phyloP scores from a whole-genome alignment of 2,113 vertebrate genomes.

The Peromyscus californicus region DNA sequence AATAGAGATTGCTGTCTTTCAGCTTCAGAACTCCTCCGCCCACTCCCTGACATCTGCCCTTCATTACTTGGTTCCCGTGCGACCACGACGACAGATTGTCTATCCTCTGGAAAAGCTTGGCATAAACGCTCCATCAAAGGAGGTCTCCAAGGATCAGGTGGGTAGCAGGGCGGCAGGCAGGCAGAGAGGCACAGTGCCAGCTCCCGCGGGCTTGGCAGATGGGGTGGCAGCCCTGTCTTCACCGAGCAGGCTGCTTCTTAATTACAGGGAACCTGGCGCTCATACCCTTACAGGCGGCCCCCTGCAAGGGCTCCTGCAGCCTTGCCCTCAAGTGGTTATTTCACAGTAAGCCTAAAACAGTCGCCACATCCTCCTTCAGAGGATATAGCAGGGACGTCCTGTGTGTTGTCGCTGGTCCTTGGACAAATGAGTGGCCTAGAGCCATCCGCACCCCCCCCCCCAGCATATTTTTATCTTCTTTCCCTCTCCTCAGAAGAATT shows the following conservation, averaged over 20 bases:
- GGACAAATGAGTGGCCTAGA: neutral
- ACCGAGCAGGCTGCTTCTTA: constrained; percentile 88
- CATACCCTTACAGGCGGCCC: constrained; percentile 78
- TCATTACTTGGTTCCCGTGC: constrained; percentile 94
- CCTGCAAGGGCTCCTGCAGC: neutral
- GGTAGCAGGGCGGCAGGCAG: constrained; percentile 89
- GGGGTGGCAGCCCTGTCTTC: constrained; percentile 85
- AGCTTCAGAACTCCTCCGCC: constrained; percentile 90
- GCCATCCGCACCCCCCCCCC: neutral
- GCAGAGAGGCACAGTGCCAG: constrained; percentile 87
- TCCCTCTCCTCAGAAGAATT: neutral
- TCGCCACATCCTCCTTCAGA: neutral
- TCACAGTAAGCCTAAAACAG: neutral
- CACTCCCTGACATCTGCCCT: constrained; percentile 93
- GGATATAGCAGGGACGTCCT: neutral
- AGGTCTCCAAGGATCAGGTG: constrained; percentile 93
- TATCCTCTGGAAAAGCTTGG: constrained; percentile 97
- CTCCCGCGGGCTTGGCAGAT: constrained; percentile 88
- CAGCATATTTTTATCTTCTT: neutral
- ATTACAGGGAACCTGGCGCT: constrained; percentile 85
- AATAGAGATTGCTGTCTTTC: constrained; percentile 87
- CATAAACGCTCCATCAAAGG: constrained; percentile 92
- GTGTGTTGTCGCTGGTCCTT: neutral
- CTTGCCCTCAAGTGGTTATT: constrained; percentile 45
- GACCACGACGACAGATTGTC: constrained; percentile 95